Base-by-base conservation (phyloP, 1,140 invertebrate species). In the Leguminivora glycinivorella region DNA sequence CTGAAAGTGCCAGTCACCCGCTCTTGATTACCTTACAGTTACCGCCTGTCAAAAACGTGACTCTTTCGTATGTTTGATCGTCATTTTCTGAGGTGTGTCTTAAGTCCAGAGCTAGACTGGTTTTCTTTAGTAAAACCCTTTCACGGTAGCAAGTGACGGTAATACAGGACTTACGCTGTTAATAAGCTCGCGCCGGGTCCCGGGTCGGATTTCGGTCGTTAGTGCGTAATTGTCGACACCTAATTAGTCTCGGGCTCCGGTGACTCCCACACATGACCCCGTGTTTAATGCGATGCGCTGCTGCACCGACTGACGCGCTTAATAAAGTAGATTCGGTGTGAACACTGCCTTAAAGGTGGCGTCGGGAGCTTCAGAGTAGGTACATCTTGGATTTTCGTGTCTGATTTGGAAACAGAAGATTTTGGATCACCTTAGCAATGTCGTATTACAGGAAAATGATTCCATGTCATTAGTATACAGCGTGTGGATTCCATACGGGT, bases 221-320 rank as follows among this genome's bases (percentile, higher is more conserved):
- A 90, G 82, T 79, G 79, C 67, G 86, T 86, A 88, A 89, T 87
- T 84, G 87, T 83, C 85, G 87, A 80, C 87, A 87, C 80, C 84
- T 89, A 89, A 88, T 88, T 87, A 89, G 85, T 77, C 69, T 75
- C 60, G 52, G 68, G 68, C 73, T 81, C 80, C 75, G 77, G 77
- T 85, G 79, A 77, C 79, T 70, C 63, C 78, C 82, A 85, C 80
- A 83, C 72, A 87, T 80, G 85, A 85, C 80, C 82, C 77, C 78
- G 87, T 86, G 82, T 87, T 87, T 87, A 83, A 84, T 77, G 80
- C 76, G 73, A 25, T 67, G 67, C 68, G 70, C 67, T 72, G 68
- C 47, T 34, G 25, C 68, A 63, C 58, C 58, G 10, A 19, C 38
- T 47, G 25, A 68, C 67, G 34, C 34, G 40, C 34, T 68, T 68